phyloP scores from a whole-genome alignment of 2,888 invertebrate genomes.

The Trichogramma evanescens region DNA sequence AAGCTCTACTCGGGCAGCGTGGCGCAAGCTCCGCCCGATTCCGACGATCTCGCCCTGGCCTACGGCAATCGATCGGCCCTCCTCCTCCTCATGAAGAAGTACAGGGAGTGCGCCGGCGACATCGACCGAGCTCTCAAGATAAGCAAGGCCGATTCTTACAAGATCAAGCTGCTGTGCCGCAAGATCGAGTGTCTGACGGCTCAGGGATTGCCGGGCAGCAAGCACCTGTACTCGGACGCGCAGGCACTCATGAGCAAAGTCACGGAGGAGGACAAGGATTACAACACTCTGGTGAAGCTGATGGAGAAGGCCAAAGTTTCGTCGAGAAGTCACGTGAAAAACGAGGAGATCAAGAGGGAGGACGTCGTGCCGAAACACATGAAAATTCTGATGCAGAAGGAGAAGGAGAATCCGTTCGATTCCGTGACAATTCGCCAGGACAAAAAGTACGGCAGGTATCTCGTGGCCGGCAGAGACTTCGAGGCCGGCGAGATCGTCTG shows the following conservation, averaged over 20 bases:
- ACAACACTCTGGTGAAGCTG: neutral
- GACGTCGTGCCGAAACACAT: neutral
- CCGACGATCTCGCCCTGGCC: neutral
- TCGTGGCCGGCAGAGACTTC: conserved; percentile 62
- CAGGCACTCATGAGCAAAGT: neutral
- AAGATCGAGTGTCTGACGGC: neutral
- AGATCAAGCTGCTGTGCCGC: neutral
- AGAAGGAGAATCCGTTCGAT: neutral
- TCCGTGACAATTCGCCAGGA: conserved; percentile 34
- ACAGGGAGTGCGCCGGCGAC: neutral
- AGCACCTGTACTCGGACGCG: neutral
- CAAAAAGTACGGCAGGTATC: conserved; percentile 60
- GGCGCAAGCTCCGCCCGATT: neutral
- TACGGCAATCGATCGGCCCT: conserved; percentile 69
- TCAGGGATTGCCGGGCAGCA: neutral
- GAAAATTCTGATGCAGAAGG: neutral
- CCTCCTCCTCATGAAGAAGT: conserved; percentile 54
- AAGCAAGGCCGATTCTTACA: neutral
- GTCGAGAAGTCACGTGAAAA: neutral
- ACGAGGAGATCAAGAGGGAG: neutral
- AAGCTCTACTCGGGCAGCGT: neutral
- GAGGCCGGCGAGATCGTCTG: conserved; percentile 68
- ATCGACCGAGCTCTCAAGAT: neutral
- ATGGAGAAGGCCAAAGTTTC: neutral
- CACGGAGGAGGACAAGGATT: neutral